Base-by-base conservation (phyloP, 1,140 invertebrate genomes). In the Zophobas atratus region DNA sequence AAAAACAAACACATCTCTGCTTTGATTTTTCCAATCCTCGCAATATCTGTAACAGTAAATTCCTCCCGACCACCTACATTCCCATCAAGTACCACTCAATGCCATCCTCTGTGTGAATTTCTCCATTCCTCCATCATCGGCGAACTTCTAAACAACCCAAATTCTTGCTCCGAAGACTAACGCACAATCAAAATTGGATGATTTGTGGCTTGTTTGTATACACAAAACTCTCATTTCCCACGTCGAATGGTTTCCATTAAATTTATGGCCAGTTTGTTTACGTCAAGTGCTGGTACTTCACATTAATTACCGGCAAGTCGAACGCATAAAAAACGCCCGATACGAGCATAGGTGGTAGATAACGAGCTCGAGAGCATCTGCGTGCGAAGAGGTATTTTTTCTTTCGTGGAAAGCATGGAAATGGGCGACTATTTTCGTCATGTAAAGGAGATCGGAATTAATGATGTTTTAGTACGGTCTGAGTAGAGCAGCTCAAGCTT, bases 201-300 rank as follows among this genome's bases (percentile, higher is more conserved):
- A 78, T 78, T 75, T 78, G 77, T 78, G 71, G 67, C 73, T 72
- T 75, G 60, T 67, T 78, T 78, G 74, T 78, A 51, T 72, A 55
- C 46, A 51, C 51, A 70, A 41, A 67, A 75, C 53, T 36, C 67
- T 70, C 36, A 70, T 70, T 78, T 74, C 72, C 71, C 77, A 78
- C 77, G 63, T 67, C 67, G 67, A 78, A 67, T 74, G 60, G 60
- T 67, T 72, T 67, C 60, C 60, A 67, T 67, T 46, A 67, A 67
- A 67, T 67, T 67, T 67, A 67, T 43, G 60, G 60, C 70, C 55
- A 60, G 76, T 77, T 77, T 77, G 76, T 77, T 77, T 77, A 77
- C 76, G 36, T 75, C 72, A 67, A 75, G 77, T 78, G 73, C 36
- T 70, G 63, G 48, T 72, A 78, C 77, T 75, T 55, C 63, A 70